Base-by-base conservation (phyloP, 2,797 vertebrate species). In the Artibeus lituratus region DNA sequence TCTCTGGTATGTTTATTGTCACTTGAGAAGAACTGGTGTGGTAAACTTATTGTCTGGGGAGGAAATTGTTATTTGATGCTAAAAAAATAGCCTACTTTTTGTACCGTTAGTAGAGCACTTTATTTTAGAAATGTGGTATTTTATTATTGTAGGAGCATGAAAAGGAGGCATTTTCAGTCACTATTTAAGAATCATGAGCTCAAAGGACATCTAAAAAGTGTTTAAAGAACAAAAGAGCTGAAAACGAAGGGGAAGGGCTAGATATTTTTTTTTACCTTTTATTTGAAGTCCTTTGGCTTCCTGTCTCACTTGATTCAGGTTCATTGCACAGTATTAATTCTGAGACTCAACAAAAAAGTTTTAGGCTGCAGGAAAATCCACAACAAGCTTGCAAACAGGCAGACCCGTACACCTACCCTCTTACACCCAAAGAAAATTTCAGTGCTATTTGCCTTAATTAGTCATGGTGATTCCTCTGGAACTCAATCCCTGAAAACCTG, bases 161-260 rank as follows among this genome's bases (percentile, higher is more conserved):
- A 80, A 97, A 53, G 84, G 49, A 94, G 62, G 49, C 0, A 24
- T 57, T 82, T 96, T 87, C 51, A 92, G 65, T 44, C 95, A 90
- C 12, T 35, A 94, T 77, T 97, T 78, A 93, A 37, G 53, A 97
- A 59, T 83, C 24, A 55, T 91, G 70, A 96, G 78, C 94, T 96
- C 96, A 96, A 96, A 94, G n/a, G 96, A 91, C 55, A 97, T 93
- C 88, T 93, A 90, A 94, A 73, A 97, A 93, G 10, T 81, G 84
- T 95, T 94, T 62, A 70, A 82, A 90, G 80, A 90, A 94, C 53
- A 95, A 96, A 96, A 93, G 39, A 12, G 3, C 24, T 57, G 29
- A 22, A 90, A 81, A 91, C 76, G 44, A 87, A 11, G 15, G n/a
- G 3, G 21, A 72, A 39, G 26, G 47, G 87, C 65, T 97, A 37